Conservation (phyloP, 2,888 invertebrate genomes). For the Notocelia uddmanniana region DNA sequence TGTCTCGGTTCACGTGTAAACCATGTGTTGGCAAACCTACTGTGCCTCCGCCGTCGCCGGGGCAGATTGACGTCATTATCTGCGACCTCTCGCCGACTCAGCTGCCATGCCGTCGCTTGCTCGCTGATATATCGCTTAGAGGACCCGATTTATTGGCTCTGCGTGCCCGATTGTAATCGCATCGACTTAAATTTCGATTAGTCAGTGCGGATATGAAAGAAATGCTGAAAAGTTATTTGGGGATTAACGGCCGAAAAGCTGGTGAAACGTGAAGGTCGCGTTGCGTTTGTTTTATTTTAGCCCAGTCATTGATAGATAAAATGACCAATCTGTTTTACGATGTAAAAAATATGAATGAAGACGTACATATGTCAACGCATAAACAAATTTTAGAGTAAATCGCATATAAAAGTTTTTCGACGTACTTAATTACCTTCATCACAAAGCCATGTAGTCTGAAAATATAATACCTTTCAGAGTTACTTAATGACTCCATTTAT, state of each 20-base stretch:
- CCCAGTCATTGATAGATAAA: too few species aligned
- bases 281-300: too few species aligned
- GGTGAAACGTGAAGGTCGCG: too few species aligned
- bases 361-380: too few species aligned
- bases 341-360: too few species aligned
- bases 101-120: constrained; percentile 56
- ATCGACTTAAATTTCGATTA: constrained; percentile 48
- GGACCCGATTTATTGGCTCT: constrained; percentile 71
- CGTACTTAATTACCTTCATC: too few species aligned
- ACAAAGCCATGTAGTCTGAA: too few species aligned
- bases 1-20: background rate
- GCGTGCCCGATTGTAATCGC: constrained; percentile 60
- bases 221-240: constrained; percentile 30
- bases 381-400: too few species aligned
- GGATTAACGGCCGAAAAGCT: constrained; percentile 16
- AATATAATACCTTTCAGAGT: too few species aligned
- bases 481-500: too few species aligned
- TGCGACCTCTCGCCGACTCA: constrained; percentile 70
- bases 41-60: constrained; percentile 51
- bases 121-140: constrained; percentile 66
- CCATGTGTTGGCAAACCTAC: constrained; percentile 34
- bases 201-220: constrained; percentile 45
- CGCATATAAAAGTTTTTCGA: too few species aligned
- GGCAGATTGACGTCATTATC: constrained; percentile 73
- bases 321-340: too few species aligned